Evolutionary conservation across 1,140 invertebrate genomes (phyloP).

Genomic region (Thereuonema tuberculata): DNA sequence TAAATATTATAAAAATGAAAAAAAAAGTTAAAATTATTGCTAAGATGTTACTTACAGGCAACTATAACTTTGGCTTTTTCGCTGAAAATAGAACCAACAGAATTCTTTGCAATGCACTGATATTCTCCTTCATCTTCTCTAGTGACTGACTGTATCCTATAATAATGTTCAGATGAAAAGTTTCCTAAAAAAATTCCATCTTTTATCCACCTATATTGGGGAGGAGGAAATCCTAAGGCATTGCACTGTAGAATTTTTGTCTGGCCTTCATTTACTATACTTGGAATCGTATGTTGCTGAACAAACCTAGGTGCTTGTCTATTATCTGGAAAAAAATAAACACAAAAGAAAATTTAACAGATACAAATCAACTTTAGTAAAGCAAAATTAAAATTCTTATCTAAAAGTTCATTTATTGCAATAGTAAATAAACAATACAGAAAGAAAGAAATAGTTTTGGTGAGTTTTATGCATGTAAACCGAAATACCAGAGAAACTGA

Average conservation of each 20-base stretch:
- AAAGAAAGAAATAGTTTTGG: too few relatives aligned
- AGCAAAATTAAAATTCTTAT: too few relatives aligned
- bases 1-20: too few relatives aligned
- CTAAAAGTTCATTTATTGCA: too few relatives aligned
- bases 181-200: slow-evolving; percentile 41
- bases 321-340: not conserved
- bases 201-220: slow-evolving; percentile 77
- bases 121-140: slow-evolving; percentile 70
- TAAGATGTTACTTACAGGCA: slow-evolving; percentile 83
- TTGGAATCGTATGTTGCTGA: slow-evolving; percentile 62
- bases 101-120: slow-evolving; percentile 77
- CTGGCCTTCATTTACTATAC: slow-evolving; percentile 65
- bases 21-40: too few relatives aligned
- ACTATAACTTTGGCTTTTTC: slow-evolving; percentile 71
- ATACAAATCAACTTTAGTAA: too few relatives aligned
- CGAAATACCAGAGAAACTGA: too few relatives aligned
- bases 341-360: not conserved
- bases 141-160: slow-evolving; percentile 61
- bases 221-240: slow-evolving; percentile 70
- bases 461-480: too few relatives aligned
- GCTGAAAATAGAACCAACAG: slow-evolving; percentile 77
- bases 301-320: slow-evolving; percentile 67
- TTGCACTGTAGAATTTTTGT: slow-evolving; percentile 81
- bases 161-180: slow-evolving; percentile 46
- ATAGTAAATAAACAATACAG: too few relatives aligned